Evolutionary conservation across 1,140 invertebrate species (phyloP), one percentile per base, ranked within the genome.

Genomic region (Ylistrum balloti): DNA sequence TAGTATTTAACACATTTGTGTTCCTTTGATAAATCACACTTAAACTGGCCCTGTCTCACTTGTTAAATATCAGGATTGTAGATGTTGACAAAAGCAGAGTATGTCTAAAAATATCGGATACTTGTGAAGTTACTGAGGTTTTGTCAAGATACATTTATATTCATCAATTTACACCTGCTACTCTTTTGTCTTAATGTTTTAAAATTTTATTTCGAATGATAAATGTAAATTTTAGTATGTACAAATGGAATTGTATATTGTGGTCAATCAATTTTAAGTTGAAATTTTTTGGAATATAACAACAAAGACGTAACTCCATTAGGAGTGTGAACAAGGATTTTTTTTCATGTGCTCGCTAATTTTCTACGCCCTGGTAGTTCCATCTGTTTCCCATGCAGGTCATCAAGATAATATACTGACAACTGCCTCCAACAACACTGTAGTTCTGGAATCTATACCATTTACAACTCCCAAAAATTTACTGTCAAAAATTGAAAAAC

Each of bases 181-280:
- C n/a, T 74, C 22, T 74, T 28, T 74, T 74, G 56, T 74, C 56
- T 74, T 74, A 74, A 74, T 74, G 56, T 74, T 74, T 74, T 74
- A 74, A 74, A 74, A 74, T 74, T 74, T 74, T 74, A 74, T 28
- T 74, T 74, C 56, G 0, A n/a, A 74, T 28, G 56, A 74, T 74
- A 28, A 74, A 74, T 74, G 56, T 74, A 74, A 28, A 74, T 74
- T 74, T 74, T 74, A 74, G 56, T 74, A 48, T 48, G 45, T 48
- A 74, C 56, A 74, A 74, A 74, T 74, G 56, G 56, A 74, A 74
- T 74, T 11, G 56, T 74, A 28, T 74, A 74, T 74, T 74, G 56
- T 74, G 56, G 56, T 74, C 56, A 74, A 74, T 74, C 56, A 74
- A 74, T 74, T 74, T 74, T 74, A 74, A 74, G 56, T 74, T 74